Percentiles rank a stretch among this genome's conserved stretches.
phyloP scores from a whole-genome alignment of 2,888 invertebrate species.

The Melinopterus prodromus region DNA sequence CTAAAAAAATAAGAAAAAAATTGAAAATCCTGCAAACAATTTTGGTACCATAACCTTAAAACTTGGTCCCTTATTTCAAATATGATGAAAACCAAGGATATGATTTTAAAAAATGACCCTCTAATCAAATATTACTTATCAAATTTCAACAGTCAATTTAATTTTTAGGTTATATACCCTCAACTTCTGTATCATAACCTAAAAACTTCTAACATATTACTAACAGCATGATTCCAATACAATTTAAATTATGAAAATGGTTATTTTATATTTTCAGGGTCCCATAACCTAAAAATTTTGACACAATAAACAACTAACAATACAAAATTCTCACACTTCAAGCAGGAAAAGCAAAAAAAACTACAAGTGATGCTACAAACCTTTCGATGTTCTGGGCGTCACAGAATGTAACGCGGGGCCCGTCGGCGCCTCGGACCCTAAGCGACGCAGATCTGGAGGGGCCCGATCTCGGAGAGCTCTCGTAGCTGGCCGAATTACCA shows the following conservation, averaged over 20 bases:
- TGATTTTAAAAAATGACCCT: no score
- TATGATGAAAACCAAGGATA: no score
- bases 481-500: conserved; percentile 70
- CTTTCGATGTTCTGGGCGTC: conserved; percentile 67
- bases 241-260: neutral
- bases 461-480: conserved; percentile 77
- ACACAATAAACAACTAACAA: no score
- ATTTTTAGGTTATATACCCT: no score
- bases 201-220: no score
- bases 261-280: neutral
- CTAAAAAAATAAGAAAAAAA: conserved; percentile 53
- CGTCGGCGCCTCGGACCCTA: conserved; percentile 63
- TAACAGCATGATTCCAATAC: neutral
- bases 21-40: no score
- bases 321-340: neutral
- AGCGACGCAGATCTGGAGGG: conserved; percentile 77
- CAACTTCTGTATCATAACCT: no score
- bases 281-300: neutral
- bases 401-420: conserved; percentile 68
- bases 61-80: neutral
- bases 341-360: neutral
- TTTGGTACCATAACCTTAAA: neutral
- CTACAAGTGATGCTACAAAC: conserved; percentile 47
- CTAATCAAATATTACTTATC: no score
- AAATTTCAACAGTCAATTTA: no score